Conservation (phyloP, 2,888 invertebrate species). For the Molorchus minor region DNA sequence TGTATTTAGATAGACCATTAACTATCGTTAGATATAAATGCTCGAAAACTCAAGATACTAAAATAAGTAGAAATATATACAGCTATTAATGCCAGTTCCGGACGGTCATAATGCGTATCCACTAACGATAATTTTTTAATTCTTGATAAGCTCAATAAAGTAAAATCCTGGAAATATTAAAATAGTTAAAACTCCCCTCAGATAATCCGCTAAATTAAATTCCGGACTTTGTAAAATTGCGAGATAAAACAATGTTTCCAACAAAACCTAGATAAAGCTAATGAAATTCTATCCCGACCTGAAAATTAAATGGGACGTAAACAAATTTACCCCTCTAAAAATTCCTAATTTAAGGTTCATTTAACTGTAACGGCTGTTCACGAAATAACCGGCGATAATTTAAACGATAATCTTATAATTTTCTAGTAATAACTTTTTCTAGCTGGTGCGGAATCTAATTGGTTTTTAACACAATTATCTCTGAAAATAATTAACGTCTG, state of each 20-base stretch:
- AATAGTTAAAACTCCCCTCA: background rate
- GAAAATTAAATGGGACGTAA: conserved; percentile 19
- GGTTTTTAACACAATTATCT: conserved; percentile 52
- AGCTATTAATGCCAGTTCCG: too few relatives aligned
- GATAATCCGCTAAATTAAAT: conserved; percentile 19
- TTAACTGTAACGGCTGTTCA: background rate
- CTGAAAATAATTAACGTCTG: conserved; percentile 49
- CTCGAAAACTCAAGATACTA: too few relatives aligned
- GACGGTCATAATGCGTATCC: too few relatives aligned
- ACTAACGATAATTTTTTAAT: too few relatives aligned
- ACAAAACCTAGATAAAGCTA: conserved; percentile 2
- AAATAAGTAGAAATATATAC: too few relatives aligned
- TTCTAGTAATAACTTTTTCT: conserved; percentile 49
- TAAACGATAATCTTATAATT: conserved; percentile 43
- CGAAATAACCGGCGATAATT: conserved; percentile 31
- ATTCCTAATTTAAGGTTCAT: conserved; percentile 16
- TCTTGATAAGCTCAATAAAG: too few relatives aligned
- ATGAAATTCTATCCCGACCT: conserved; percentile 13
- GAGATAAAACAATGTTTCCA: conserved; percentile 11
- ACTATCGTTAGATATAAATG: too few relatives aligned
- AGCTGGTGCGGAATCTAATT: conserved; percentile 48
- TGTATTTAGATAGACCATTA: too few relatives aligned
- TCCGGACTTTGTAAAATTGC: conserved; percentile 13
- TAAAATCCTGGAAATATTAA: conserved; percentile 7
- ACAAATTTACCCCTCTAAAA: conserved; percentile 2